phyloP scores from a whole-genome alignment of 2,113 vertebrate genomes.

The Gobius niger region DNA sequence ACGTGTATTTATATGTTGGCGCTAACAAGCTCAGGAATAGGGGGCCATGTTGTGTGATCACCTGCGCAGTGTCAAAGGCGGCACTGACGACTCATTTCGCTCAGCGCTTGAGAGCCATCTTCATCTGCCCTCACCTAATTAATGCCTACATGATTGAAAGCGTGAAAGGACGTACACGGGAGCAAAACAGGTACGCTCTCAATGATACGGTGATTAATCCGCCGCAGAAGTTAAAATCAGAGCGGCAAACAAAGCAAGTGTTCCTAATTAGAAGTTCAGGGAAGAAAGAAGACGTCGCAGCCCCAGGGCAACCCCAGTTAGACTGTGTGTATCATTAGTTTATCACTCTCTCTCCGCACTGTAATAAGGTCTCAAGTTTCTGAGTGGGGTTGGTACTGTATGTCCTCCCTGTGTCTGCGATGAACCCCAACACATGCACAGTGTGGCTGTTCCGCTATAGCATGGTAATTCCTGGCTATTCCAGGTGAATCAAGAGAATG shows the following conservation, averaged over 20 bases:
- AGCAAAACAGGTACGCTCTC: conserved; percentile 66
- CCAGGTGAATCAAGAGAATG: too few species aligned
- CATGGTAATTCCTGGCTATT: too few species aligned
- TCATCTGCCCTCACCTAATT: conserved; percentile 69
- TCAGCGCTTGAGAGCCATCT: conserved; percentile 53
- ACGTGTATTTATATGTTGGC: conserved; percentile 44
- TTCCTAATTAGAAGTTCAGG: conserved; percentile 46
- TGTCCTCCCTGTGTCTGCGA: too few species aligned
- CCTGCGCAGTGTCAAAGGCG: conserved; percentile 35
- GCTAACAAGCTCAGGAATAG: conserved; percentile 28
- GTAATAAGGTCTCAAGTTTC: too few species aligned
- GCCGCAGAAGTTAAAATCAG: conserved; percentile 59
- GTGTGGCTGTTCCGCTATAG: too few species aligned
- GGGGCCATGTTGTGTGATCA: conserved; percentile 16
- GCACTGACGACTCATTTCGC: conserved; percentile 51
- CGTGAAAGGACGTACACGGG: conserved; percentile 28
- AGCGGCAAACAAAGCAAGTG: conserved; percentile 48
- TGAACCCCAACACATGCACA: too few species aligned
- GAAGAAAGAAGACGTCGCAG: conserved; percentile 9
- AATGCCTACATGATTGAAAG: conserved; percentile 69
- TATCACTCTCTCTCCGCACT: too few species aligned
- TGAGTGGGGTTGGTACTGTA: too few species aligned
- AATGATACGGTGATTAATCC: conserved; percentile 66
- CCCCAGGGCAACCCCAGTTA: not conserved
- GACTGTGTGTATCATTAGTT: too few species aligned